A percentile compares a stretch with the other conserved stretches of the same genome.
Conservation (phyloP, 37 sponge, comb jelly and placozoan species). For the Tethya wilhelma region DNA sequence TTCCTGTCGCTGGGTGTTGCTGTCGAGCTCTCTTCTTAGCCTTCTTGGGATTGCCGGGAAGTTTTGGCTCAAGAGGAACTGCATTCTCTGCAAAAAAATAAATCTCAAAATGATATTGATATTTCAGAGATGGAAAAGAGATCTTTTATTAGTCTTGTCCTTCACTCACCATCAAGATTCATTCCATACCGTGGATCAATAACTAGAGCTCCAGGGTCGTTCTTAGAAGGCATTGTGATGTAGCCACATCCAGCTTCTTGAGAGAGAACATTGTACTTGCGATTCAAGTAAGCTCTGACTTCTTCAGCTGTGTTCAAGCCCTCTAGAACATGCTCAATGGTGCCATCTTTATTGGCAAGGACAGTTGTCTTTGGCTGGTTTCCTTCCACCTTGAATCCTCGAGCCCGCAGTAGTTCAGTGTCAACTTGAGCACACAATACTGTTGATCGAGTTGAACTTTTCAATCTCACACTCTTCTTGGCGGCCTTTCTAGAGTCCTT, state of each 20-base stretch:
- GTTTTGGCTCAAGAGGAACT: not conserved
- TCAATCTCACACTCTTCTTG: not conserved
- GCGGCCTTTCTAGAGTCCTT: not conserved
- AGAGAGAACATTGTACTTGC: slow-evolving; percentile 11
- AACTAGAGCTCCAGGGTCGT: not conserved
- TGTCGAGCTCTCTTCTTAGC: not conserved
- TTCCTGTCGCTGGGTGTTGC: too few species aligned
- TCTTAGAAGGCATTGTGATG: slow-evolving; percentile 11
- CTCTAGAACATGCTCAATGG: slow-evolving; percentile 13
- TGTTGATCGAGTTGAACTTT: not conserved
- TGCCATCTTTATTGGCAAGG: slow-evolving; percentile 10
- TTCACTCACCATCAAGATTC: not conserved
- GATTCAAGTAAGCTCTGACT: not conserved
- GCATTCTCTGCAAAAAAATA: too few species aligned
- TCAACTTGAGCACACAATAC: slow-evolving; percentile 25
- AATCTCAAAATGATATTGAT: too few species aligned
- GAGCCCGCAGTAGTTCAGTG: slow-evolving; percentile 24
- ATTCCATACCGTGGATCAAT: too few species aligned
- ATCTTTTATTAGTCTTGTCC: not conserved
- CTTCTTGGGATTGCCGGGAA: not conserved
- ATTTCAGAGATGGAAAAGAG: too few species aligned
- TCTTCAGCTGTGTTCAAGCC: slow-evolving; percentile 19
- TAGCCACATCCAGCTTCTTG: slow-evolving; percentile 37
- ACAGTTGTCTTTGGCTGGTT: slow-evolving; percentile 6
- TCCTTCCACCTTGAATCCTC: slow-evolving; percentile 28